Conservation (phyloP, 2,797 vertebrate genomes). For the Brachyalestes nurse region DNA sequence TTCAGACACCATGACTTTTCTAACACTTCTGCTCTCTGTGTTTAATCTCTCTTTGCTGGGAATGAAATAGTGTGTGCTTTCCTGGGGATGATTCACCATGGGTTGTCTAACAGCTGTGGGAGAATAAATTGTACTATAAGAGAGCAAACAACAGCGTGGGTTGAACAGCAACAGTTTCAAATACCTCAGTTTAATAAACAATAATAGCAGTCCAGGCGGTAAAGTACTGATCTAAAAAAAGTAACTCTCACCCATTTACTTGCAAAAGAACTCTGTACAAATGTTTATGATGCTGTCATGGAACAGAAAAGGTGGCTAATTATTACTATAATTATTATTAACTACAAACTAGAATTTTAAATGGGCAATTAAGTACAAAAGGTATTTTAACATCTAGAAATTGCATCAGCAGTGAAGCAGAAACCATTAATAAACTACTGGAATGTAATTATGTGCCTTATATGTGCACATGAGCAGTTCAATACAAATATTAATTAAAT, state of each 20-base stretch:
- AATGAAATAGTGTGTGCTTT: neutral
- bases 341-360: too few species aligned
- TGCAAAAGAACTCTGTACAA: neutral
- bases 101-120: neutral
- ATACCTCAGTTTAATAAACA: neutral
- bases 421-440: too few species aligned
- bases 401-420: too few species aligned
- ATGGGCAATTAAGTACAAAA: too few species aligned
- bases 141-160: neutral
- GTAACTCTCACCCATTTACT: neutral
- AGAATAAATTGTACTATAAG: neutral
- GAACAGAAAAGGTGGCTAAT: neutral
- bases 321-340: neutral
- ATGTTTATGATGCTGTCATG: neutral
- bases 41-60: neutral
- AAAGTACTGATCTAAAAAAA: neutral
- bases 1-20: neutral
- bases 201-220: neutral
- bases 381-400: too few species aligned
- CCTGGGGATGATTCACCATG: neutral
- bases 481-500: too few species aligned
- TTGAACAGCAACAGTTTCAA: neutral
- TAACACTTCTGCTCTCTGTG: neutral
- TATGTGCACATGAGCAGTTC: too few species aligned
- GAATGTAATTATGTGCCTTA: too few species aligned